Conservation (phyloP, 2,888 invertebrate genomes). For the Labia minor region DNA sequence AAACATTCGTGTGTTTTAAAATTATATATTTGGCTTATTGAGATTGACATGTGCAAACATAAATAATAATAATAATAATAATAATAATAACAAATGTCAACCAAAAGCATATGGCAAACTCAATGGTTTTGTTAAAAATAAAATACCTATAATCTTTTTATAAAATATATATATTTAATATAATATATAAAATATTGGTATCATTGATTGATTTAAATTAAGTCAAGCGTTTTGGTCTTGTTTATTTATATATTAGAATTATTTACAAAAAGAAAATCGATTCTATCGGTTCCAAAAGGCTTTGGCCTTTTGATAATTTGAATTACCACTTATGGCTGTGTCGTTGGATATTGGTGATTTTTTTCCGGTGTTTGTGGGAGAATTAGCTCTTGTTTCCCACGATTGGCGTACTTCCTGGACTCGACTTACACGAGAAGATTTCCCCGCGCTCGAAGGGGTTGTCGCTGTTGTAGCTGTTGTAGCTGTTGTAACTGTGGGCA, state of each 20-base stretch:
- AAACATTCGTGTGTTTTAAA: slow-evolving; percentile 3
- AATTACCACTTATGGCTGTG: slow-evolving; percentile 21
- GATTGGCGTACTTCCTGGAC: not conserved
- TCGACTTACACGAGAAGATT: not conserved
- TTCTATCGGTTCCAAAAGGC: slow-evolving; percentile 37
- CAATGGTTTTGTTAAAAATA: not conserved
- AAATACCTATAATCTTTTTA: not conserved
- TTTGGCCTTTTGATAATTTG: slow-evolving; percentile 35
- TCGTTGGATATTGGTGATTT: slow-evolving; percentile 14
- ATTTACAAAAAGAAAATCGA: not conserved
- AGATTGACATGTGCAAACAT: not conserved
- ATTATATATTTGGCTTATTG: not conserved
- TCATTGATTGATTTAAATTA: no score
- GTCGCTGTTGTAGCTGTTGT: not conserved
- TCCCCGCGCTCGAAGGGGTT: not conserved
- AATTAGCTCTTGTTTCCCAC: not conserved
- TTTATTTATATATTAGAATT: no score
- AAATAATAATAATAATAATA: not conserved
- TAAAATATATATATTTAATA: no score
- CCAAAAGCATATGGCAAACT: not conserved
- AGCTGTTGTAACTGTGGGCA: not conserved
- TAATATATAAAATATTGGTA: no score
- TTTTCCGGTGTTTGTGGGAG: not conserved
- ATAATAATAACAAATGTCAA: not conserved
- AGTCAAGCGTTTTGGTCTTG: no score